Evolutionary conservation across 2,797 vertebrate genomes (phyloP).

Genomic region (Gymnothorax reevesii): DNA sequence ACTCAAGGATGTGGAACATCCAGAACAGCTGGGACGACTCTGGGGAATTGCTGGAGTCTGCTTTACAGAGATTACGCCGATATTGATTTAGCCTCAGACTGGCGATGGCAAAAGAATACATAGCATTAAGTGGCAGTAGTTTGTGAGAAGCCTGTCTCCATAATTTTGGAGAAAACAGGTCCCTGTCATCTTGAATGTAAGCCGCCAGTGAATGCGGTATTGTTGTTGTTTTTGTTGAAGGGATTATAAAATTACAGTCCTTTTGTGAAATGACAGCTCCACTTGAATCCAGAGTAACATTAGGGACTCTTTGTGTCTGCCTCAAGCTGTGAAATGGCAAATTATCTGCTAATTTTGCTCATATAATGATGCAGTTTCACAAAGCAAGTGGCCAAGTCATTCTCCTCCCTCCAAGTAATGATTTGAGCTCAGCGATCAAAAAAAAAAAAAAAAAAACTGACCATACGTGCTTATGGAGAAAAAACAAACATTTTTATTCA

Average conservation of each 20-base stretch:
- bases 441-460: too few relatives aligned
- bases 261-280: background rate
- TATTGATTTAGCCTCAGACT: slow-evolving; percentile 12
- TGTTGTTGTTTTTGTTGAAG: background rate
- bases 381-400: too few relatives aligned
- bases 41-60: background rate
- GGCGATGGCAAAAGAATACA: background rate
- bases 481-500: too few relatives aligned
- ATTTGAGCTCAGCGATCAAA: too few relatives aligned
- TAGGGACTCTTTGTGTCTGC: slow-evolving; percentile 4
- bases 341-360: background rate
- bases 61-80: background rate
- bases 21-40: background rate
- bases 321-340: background rate
- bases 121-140: background rate
- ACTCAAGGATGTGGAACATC: background rate
- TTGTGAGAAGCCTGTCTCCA: background rate
- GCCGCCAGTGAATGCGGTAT: background rate
- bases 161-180: background rate
- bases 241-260: background rate
- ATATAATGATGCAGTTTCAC: background rate
- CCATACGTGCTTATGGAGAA: too few relatives aligned
- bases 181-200: background rate
- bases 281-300: background rate
- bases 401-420: background rate